Conservation (phyloP, 2,113 vertebrate genomes). For the Zosterops lateralis region DNA sequence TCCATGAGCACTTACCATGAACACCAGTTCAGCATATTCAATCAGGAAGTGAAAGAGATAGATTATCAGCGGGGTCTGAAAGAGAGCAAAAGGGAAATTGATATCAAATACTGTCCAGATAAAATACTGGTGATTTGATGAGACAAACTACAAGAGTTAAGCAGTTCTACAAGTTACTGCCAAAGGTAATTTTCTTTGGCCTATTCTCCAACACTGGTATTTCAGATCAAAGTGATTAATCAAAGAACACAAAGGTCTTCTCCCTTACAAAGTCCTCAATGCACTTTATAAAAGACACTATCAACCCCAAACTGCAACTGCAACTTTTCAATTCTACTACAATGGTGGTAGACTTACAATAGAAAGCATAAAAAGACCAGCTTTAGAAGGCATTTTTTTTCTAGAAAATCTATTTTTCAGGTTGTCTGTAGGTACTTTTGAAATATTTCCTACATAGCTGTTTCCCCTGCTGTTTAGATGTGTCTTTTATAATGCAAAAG, state of each 20-base stretch:
- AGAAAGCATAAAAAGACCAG: background rate
- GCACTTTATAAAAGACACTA: background rate
- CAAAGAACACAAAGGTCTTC: background rate
- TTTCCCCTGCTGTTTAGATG: background rate
- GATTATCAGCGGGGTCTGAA: conserved; percentile 92
- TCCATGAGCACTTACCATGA: conserved; percentile 84
- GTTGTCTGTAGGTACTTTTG: background rate
- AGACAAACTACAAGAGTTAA: background rate
- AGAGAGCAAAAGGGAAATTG: conserved; percentile 36
- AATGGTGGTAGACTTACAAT: background rate
- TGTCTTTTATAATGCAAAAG: background rate
- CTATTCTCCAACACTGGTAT: background rate
- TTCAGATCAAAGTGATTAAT: background rate
- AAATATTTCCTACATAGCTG: background rate
- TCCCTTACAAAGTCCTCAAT: background rate
- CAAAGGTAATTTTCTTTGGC: background rate
- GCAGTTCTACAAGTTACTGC: background rate
- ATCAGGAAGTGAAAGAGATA: conserved; percentile 97
- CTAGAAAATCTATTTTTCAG: background rate
- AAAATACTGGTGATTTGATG: background rate
- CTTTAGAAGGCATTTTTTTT: background rate
- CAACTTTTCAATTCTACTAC: background rate
- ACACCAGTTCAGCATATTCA: conserved; percentile 94
- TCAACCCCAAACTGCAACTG: background rate
- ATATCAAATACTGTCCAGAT: background rate